Evolutionary conservation across 1,140 invertebrate species (phyloP).

Genomic region (Drosophila leontia): DNA sequence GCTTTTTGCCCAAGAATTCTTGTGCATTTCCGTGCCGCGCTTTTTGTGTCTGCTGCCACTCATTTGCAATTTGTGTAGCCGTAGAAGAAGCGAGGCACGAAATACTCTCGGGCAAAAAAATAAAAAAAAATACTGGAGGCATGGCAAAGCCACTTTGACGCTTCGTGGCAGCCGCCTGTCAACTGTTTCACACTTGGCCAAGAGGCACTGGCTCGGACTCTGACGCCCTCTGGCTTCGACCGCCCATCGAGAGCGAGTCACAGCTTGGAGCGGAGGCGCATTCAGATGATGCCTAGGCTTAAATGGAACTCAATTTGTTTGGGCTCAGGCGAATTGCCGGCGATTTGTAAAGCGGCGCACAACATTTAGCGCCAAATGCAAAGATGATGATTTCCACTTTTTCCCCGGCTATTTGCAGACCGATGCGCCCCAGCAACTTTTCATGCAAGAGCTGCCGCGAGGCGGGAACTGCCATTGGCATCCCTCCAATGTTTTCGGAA

Average conservation of each 20-base stretch:
- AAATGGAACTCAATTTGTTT: conserved; percentile 55
- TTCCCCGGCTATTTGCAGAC: conserved; percentile 34
- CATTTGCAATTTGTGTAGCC: conserved; percentile 73
- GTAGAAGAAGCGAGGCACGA: conserved; percentile 5
- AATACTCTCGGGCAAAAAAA: conserved; percentile 15
- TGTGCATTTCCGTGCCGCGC: conserved; percentile 72
- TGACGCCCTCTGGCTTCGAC: conserved; percentile 26
- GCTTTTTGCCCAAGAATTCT: conserved; percentile 75
- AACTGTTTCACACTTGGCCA: conserved; percentile 70
- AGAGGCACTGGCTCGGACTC: conserved; percentile 15
- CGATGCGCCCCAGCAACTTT: conserved; percentile 56
- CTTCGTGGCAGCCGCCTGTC: conserved; percentile 79
- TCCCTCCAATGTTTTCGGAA: conserved; percentile 8
- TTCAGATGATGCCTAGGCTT: conserved; percentile 37
- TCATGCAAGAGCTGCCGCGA: conserved; percentile 54
- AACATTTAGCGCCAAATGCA: conserved; percentile 59
- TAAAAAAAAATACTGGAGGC: conserved; percentile 11
- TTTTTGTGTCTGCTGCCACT: conserved; percentile 62
- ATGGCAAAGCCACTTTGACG: conserved; percentile 70
- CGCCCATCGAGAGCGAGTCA: conserved; percentile 58
- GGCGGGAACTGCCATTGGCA: conserved; percentile 29
- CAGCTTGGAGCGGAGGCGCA: conserved; percentile 15
- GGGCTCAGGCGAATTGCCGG: conserved; percentile 44
- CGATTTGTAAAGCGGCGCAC: conserved; percentile 59
- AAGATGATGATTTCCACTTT: conserved; percentile 61